Base-by-base conservation (phyloP, 2,888 invertebrate species). In the Acanthosepion pharaonis region DNA sequence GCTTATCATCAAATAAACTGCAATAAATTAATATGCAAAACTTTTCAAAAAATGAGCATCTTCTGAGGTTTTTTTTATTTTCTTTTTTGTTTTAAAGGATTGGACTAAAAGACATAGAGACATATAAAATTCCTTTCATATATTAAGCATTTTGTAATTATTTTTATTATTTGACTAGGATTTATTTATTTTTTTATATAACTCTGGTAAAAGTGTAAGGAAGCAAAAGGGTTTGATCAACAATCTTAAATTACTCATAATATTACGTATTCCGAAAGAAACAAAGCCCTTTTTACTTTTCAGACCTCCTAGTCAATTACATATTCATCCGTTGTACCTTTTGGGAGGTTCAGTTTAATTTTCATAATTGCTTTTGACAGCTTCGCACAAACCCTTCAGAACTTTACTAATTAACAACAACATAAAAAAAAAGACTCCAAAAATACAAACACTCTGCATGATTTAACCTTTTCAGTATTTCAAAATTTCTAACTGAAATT, bases 391-490 rank as follows among this genome's bases (percentile, higher is more conserved):
- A 78, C 78, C 78, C 78, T 78, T 78, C 78, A n/a, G n/a, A 78
- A n/a, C 33, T 78, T 78, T n/a, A 78, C 78, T 78, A 78, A 78
- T 78, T 78, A 33, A 78, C 78, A 78, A 78, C 78, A 78, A 33
- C 78, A 78, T 78, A 15, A 15, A 15, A 78, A 78, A n/a, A 78
- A 78, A 78, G 11, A 33, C 15, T 78, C 18, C 8, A 78, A 78
- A 11, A 78, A n/a, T n/a, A 15, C n/a, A 78, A 78, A 78, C n/a
- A 33, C 78, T 78, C 23, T 78, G 78, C n/a, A 78, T 78, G 78
- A 78, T 78, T 78, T 78, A 78, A 78, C 78, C n/a, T 78, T 59
- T 78, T 78, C 78, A 78, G 78, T 78, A 78, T 78, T 78, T 78
- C 78, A 78, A 78, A 78, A n/a, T 28, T 78, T 78, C 78, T 5